Base-by-base conservation (phyloP, 2,113 vertebrate species). In the Acanthisitta chloris region DNA sequence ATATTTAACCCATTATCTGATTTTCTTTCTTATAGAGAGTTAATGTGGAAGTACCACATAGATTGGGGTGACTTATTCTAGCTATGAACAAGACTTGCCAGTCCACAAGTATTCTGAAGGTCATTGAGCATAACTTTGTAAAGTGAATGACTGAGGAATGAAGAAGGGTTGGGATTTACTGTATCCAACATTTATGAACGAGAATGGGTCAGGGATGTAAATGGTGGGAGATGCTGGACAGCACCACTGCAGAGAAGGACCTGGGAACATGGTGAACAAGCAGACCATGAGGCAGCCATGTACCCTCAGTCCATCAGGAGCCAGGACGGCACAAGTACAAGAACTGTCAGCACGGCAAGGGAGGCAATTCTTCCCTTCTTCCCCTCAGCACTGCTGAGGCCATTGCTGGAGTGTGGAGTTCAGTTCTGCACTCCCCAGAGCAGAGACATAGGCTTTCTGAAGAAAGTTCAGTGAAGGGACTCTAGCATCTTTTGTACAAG, bases 281-380 rank as follows among this genome's bases (percentile, higher is more conserved):
- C 10, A 88, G 51, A 54, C 33, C 1, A 0, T 36, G 42, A 51
- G 31, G 12, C 28, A 31, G 49, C 33, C 17, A 6, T 4, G 11
- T 10, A 31, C 8, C 20, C 20, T 65, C 24, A 80, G 43, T 43
- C 23, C 3, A 5, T 13, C 13, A 21, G 33, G 28, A 85, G 38
- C 36, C 42, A 38, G 23, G 36, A 17, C 28, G 38, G 23, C 1
- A 0, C 3, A 6, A 59, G 28, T 38, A 52, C 7, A 13, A 52
- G 52, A 57, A 10, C 7, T 38, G 16, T 31, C 61, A 40, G 45
- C 33, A n/a, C 38, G 19, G 19, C 15, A 23, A 33, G 8, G 18
- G 33, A 19, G 23, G 4, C 3, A 8, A 74, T 24, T 16, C 0
- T 0, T 40, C 24, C 16, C 19, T 45, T 52, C 45, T n/a, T 45